Evolutionary conservation across 2,113 vertebrate genomes (phyloP), one percentile per base, ranked within the genome.

Genomic region (Pollimyrus isidori): DNA sequence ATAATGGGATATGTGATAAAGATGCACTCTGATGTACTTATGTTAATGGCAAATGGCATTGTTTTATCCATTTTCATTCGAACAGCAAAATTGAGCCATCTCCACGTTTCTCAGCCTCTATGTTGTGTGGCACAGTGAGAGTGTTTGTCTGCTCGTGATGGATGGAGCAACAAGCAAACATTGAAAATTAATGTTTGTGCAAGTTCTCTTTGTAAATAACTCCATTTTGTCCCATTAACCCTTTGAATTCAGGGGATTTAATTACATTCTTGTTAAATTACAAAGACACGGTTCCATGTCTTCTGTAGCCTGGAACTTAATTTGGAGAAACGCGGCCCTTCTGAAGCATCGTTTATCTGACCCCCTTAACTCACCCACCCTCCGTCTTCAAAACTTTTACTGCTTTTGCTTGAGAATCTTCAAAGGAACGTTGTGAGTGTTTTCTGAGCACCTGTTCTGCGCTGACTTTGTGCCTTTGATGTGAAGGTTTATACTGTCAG

Each of bases 391-490:
- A 80, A 80, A 42, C 35, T 86, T 46, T 69, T 69, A 11, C 62
- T 45, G 83, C 88, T 92, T 80, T 89, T 39, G 89, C 85, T 85
- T 91, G 90, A 87, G 58, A 88, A 87, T 23, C 90, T 91, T 92
- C 82, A 91, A 93, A 90, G 91, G 76, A 65, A 87, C 80, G 87
- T 88, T 89, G 92, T 46, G 65, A 48, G 11, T 3, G 88, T 82
- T 42, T 58, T 56, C 23, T 73, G 62, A 30, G 89, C 91, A 94
- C 94, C 94, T 95, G 95, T 92, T 94, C 90, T 69, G 48, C 90
- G 5, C 26, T 2, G 56, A 80, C 93, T 94, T 93, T 94, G 93
- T 95, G 94, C 92, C 94, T 91, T 53, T 87, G 86, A 87, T 87
- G 86, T 87, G 30, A 53, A 23, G 50, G 26, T 56, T 87, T 39